Percentiles rank a stretch among this genome's conserved stretches.
Evolutionary conservation across 37 sponge, comb jelly and placozoan genomes (phyloP).

Genomic region (Corticium candelabrum): DNA sequence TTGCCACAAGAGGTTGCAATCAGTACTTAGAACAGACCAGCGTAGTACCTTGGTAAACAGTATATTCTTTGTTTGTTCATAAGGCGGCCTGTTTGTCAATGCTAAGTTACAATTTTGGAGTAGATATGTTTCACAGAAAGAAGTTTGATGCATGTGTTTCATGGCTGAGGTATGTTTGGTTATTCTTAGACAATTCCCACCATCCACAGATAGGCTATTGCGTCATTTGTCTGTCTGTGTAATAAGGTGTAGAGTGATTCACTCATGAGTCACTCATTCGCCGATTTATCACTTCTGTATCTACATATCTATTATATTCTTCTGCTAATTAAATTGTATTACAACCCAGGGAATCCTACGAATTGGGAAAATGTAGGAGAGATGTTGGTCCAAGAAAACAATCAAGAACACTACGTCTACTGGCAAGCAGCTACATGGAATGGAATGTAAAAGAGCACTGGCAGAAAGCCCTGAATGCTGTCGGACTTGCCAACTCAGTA

Average conservation of each 20-base stretch:
- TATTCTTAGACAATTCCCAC: not conserved
- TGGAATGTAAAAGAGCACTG: constrained; percentile 51
- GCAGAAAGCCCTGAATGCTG: constrained; percentile 88
- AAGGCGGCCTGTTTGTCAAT: constrained; percentile 56
- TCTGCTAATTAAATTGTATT: no score
- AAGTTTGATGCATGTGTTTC: constrained; percentile 32
- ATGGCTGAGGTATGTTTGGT: constrained; percentile 64
- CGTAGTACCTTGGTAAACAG: not conserved
- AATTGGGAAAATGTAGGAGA: not conserved
- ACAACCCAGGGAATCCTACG: not conserved
- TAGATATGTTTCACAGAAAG: constrained; percentile 55
- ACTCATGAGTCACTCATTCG: no score
- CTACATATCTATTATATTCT: no score
- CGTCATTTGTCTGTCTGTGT: no score
- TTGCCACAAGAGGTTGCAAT: not conserved
- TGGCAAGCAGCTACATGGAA: constrained; percentile 82
- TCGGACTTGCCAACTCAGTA: constrained; percentile 27
- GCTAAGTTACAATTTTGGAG: constrained; percentile 86
- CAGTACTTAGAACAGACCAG: not conserved
- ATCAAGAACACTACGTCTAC: constrained; percentile 67
- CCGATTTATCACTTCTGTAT: no score
- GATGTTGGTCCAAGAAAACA: not conserved
- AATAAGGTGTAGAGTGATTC: no score
- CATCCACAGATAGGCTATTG: no score
- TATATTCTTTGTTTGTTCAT: not conserved